Conservation (phyloP, 2,113 vertebrate species). For the Aythya baeri region DNA sequence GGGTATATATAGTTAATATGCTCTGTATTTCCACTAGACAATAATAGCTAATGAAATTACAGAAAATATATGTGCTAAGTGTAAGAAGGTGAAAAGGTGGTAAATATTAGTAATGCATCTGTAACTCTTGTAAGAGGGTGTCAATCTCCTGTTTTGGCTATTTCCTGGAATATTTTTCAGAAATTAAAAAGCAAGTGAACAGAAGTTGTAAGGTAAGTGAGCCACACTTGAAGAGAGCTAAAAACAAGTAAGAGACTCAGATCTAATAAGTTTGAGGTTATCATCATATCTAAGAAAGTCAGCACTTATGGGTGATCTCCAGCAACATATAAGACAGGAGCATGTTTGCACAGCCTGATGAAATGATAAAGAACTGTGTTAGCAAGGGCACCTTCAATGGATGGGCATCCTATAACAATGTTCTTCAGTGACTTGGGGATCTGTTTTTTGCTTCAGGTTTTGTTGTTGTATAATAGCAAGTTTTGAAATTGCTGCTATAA, state of each 20-base stretch:
- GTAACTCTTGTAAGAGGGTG: background rate
- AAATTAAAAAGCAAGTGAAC: background rate
- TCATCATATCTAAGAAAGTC: background rate
- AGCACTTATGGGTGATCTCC: background rate
- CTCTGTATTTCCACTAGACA: background rate
- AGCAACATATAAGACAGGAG: background rate
- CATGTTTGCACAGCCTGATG: background rate
- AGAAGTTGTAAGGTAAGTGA: background rate
- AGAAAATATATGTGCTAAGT: background rate
- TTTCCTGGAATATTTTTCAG: background rate
- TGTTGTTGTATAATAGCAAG: accelerated
- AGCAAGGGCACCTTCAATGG: background rate
- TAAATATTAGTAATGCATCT: background rate
- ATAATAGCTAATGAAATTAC: background rate
- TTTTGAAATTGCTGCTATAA: background rate
- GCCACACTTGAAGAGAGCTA: background rate
- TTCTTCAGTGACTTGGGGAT: background rate
- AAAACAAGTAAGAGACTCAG: background rate
- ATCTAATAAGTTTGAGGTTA: background rate
- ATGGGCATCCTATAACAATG: background rate
- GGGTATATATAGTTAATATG: background rate
- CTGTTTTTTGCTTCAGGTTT: background rate
- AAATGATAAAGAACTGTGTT: background rate
- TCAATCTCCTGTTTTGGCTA: background rate
- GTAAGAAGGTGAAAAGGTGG: background rate